phyloP scores from a whole-genome alignment of 2,888 invertebrate species.

The Camponotus fellah region DNA sequence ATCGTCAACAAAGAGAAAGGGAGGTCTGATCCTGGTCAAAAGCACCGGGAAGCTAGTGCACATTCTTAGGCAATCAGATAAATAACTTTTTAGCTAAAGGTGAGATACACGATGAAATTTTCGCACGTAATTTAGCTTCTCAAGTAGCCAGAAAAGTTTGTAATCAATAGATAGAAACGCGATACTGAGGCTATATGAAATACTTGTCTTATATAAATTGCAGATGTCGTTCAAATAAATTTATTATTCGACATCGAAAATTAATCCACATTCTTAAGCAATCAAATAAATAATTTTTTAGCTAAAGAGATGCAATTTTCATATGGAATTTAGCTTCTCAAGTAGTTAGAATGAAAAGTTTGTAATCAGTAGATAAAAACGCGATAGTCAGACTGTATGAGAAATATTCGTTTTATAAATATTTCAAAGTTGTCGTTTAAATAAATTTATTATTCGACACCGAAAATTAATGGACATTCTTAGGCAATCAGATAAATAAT shows the following conservation, averaged over 20 bases:
- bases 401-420: background rate
- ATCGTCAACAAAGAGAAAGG: slow-evolving; percentile 57
- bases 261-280: background rate
- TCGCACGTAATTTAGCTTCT: background rate
- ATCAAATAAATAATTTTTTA: slow-evolving; percentile 27
- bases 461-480: too few relatives aligned
- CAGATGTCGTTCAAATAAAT: background rate
- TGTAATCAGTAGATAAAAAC: background rate
- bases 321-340: background rate
- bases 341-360: background rate
- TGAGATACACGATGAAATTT: background rate
- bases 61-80: background rate
- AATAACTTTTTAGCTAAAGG: slow-evolving; percentile 35
- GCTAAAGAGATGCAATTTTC: slow-evolving; percentile 11
- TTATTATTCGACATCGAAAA: background rate
- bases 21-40: slow-evolving; percentile 21
- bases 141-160: background rate
- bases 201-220: background rate
- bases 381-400: background rate
- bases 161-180: background rate
- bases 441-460: background rate
- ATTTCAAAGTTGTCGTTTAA: background rate
- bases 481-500: slow-evolving; percentile 9
- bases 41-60: background rate
- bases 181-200: background rate